Evolutionary conservation across 1,140 invertebrate species (phyloP), one percentile per base, ranked within the genome.

Genomic region (Eupeodes corollae): DNA sequence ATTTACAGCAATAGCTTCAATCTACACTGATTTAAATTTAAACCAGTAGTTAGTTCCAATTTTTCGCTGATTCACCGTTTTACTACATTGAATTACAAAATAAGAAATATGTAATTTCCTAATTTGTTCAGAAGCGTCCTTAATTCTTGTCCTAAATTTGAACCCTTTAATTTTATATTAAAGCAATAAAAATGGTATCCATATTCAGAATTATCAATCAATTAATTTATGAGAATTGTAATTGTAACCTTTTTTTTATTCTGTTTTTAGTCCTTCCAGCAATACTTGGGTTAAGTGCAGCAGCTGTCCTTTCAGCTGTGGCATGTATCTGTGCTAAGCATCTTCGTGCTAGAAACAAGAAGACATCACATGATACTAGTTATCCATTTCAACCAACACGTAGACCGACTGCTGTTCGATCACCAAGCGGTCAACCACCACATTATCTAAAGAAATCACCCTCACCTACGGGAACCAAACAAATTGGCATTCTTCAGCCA

Each of bases 371-470:
- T 44, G 65, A 68, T 30, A 49, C 58, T 26, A 57, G 73, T 32
- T 69, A 76, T 52, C 74, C 75, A 47, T 77, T 77, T 61, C 75
- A 76, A 54, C 75, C 75, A 8, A 75, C 75, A 9, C 64, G 74
- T 6, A 74, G 75, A 41, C 73, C 76, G 46, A 76, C 75, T 18
- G 75, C 76, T 34, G 75, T 78, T 46, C 72, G 76, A 13, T 77
- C 75, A 10, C 78, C 80, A 2, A 79, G 79, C 45, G 76, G 70
- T 21, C 67, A 72, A 35, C 66, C 74, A 18, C 79, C 80, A 42
- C 86, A 90, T 61, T 89, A 91, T 65, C 67, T 91, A 56, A 89
- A 89, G 69, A 92, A 91, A 68, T 88, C 83, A 37, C 88, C 88
- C 1, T 89, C 86, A 52, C 88, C 88, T 0, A 89, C 86, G 0